Base-by-base conservation (phyloP, 2,113 vertebrate genomes). In the Gasterosteus nipponicus region DNA sequence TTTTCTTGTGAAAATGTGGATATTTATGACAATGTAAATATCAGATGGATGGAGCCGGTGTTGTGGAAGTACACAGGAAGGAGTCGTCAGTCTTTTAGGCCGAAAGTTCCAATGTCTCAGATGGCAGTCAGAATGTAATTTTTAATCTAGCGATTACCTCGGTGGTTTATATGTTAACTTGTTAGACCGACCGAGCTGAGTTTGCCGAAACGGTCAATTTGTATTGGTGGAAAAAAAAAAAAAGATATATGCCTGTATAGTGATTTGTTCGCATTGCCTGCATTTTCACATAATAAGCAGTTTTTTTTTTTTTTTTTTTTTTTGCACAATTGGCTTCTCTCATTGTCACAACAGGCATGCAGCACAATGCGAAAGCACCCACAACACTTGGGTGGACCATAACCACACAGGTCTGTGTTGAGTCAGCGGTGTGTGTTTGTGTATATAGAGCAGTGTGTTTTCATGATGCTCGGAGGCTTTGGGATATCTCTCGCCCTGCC, bases 1-100 rank as follows among this genome's bases (percentile, higher is more conserved):
- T 93, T 93, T 92, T 93, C 80, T 91, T 70, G 90, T 91, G 87
- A 88, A 89, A 92, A 90, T 92, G 80, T 91, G 86, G 84, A 91
- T 92, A 92, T 92, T 91, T 93, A 90, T 90, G 77, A 84, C 83
- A 87, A 80, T 93, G 92, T 94, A 94, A 92, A 94, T 93, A 91
- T 79, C 83, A 81, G 69, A 70, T 85, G 0, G 42, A 77, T 63
- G 75, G 80, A 87, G 83, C 78, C 58, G 9, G 64, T 81, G 80
- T 71, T 73, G 78, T 74, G 59, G 66, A 79, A 68, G 29, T 69
- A 19, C 59, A 57, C 56, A 75, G 42, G 41, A 69, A 66, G 47
- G 54, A 3, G 3, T 46, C 29, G 18, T 53, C 33, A 15, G 58
- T 65, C 12, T 19, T 63, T 62, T 51, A 68, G 53, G 47, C 69